Percentiles rank a stretch among this genome's conserved stretches.
Evolutionary conservation across 92 coral and sea anemone genomes (phyloP).

Genomic region (Chrysogorgia sp.): DNA sequence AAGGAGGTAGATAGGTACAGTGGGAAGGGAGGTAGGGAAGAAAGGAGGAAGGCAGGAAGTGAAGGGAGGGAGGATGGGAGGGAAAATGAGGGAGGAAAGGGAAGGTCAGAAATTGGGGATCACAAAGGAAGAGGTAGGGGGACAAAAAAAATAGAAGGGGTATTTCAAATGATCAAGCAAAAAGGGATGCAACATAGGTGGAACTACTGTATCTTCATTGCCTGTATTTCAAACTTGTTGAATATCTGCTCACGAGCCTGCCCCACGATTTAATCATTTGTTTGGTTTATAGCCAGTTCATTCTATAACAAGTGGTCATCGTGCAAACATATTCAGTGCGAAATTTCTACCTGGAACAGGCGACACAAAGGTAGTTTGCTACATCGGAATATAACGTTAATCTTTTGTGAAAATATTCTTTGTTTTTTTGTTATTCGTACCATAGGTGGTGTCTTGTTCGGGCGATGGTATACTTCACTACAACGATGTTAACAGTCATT

Average conservation of each 20-base stretch:
- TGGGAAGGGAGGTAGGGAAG: neutral
- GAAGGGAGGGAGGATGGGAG: too few relatives aligned
- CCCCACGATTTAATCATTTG: neutral
- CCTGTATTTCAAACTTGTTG: too few relatives aligned
- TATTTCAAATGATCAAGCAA: too few relatives aligned
- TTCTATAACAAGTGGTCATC: constrained; percentile 83
- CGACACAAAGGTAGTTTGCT: constrained; percentile 66
- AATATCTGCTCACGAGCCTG: too few relatives aligned
- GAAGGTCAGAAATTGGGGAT: too few relatives aligned
- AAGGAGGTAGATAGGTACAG: neutral
- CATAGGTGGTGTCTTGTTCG: constrained; percentile 92
- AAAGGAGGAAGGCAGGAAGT: too few relatives aligned
- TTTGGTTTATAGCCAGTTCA: constrained; percentile 63
- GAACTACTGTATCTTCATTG: too few relatives aligned
- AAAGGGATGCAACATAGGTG: too few relatives aligned
- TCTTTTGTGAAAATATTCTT: neutral
- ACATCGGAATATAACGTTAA: neutral
- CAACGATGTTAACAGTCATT: constrained; percentile 77
- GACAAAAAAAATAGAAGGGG: too few relatives aligned
- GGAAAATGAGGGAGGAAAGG: too few relatives aligned
- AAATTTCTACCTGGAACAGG: constrained; percentile 84
- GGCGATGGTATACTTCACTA: constrained; percentile 95
- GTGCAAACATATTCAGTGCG: constrained; percentile 99
- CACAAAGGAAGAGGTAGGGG: too few relatives aligned
- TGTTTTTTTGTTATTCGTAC: neutral